These are phyloP conservation scores for Oeneis ivallda DNA, from an alignment of 2,888 invertebrate genomes.

Conservation along the genomic window DNA sequence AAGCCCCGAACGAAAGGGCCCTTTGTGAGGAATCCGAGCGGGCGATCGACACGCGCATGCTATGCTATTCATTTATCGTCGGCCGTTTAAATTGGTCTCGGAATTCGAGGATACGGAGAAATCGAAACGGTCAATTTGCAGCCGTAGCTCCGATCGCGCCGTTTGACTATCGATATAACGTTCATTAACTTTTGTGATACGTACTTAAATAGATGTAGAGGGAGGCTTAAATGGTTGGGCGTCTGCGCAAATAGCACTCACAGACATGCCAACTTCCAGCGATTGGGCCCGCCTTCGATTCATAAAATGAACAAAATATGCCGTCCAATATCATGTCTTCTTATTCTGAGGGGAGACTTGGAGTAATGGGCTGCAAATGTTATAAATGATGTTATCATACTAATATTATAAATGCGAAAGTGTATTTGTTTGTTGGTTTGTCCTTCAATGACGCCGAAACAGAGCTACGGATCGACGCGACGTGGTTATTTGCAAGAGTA, in stretches of 20 bases:
- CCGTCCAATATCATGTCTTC: no score
- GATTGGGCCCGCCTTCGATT: background rate
- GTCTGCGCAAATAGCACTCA: background rate
- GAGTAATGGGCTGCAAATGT: no score
- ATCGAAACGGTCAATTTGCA: slow-evolving; percentile 43
- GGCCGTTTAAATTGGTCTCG: slow-evolving; percentile 51
- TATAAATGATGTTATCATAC: no score
- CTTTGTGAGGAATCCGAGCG: slow-evolving; percentile 66
- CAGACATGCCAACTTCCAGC: background rate
- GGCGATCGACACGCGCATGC: slow-evolving; percentile 55
- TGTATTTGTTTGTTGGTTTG: no score
- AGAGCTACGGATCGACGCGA: no score
- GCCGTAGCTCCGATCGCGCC: slow-evolving; percentile 27
- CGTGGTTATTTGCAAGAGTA: no score
- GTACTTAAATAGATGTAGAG: background rate
- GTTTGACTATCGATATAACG: slow-evolving; percentile 13
- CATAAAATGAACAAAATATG: no score
- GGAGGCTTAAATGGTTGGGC: background rate
- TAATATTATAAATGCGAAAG: no score
- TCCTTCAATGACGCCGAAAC: no score
- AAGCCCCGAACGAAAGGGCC: slow-evolving; percentile 54
- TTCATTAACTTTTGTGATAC: slow-evolving; percentile 1
- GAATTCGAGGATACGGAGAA: slow-evolving; percentile 45
- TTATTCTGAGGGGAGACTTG: no score
- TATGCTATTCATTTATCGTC: slow-evolving; percentile 50